A percentile compares a stretch with the other conserved stretches of the same genome.
phyloP scores from a whole-genome alignment of 2,797 vertebrate species.

The Microtus californicus region DNA sequence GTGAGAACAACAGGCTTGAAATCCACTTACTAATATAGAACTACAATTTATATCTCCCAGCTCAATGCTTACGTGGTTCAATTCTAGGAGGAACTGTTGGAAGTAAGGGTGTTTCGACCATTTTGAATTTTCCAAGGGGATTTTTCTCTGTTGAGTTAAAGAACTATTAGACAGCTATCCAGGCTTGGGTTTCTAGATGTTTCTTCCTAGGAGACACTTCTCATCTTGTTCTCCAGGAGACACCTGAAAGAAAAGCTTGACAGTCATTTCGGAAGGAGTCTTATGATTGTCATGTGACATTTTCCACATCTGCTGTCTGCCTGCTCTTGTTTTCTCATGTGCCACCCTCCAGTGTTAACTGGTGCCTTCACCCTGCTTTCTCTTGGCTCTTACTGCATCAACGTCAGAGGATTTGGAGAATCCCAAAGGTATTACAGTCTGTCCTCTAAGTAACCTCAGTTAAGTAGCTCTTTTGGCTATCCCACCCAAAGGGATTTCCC shows the following conservation, averaged over 20 bases:
- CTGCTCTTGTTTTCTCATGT: neutral
- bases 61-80: neutral
- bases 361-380: neutral
- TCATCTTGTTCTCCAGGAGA: neutral
- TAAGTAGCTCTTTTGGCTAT: neutral
- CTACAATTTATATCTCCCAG: slow-evolving; percentile 25
- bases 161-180: neutral
- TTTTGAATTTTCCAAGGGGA: neutral
- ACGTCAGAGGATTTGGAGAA: slow-evolving; percentile 21
- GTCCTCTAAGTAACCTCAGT: slow-evolving; percentile 4
- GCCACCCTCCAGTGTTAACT: neutral
- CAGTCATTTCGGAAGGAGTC: neutral
- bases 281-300: neutral
- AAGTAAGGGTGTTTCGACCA: neutral
- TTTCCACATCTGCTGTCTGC: slow-evolving; percentile 7
- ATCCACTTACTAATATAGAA: slow-evolving; percentile 5
- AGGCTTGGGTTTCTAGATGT: neutral
- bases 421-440: neutral
- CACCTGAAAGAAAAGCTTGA: slow-evolving; percentile 26
- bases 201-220: neutral
- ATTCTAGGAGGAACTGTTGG: neutral
- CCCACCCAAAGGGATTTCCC: slow-evolving; percentile 17
- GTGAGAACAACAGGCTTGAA: slow-evolving; percentile 13
- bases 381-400: slow-evolving; percentile 9
- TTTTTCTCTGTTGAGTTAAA: neutral